Base-by-base conservation (phyloP, 2,113 vertebrate species). In the Recurvirostra avosetta region DNA sequence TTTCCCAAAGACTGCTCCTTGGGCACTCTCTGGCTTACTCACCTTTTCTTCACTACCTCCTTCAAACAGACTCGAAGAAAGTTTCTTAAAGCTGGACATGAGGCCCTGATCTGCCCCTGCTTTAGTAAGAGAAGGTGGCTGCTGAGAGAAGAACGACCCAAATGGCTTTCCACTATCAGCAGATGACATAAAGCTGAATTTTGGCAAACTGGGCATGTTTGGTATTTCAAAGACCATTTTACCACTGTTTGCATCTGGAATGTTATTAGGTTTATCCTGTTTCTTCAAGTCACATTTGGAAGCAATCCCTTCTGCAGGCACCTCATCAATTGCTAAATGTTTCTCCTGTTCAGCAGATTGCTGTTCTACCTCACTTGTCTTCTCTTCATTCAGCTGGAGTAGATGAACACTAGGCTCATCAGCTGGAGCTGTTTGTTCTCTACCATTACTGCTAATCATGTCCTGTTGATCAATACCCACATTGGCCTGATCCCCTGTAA, bases 31-130 rank as follows among this genome's bases (percentile, higher is more conserved):
- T 59, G 97, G 92, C 52, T 98, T 97, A 80, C 50, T 89, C 36
- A 66, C 65, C 96, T 98, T 98, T 72, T 98, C 98, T n/a, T 99
- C 97, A 80, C 71, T 81, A 58, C 88, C 86, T 85, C 96, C 98
- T 83, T 99, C 98, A 98, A 99, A 99, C 1, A 99, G 91, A 61
- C 97, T 90, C 6, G 98, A 97, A 91, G 99, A 99, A 52, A 99
- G 95, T 29, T 98, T 98, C 97, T 99, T 99, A 74, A 99, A 98
- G 89, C 98, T 98, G 59, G 98, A 98, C 74, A 99, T 97, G 4
- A 99, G 97, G 40, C 98, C 98, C 92, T 97, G 94, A 62, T 98
- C 97, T 86, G 93, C 68, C 23, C 98, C 90, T 95, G 84, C 29
- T 95, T 84, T 97, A 90, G 80, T 87, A 93, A 94, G 77, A 95